These are phyloP conservation scores for Celastrina argiolus DNA, from an alignment of 2,888 invertebrate genomes.

Conservation along the genomic window DNA sequence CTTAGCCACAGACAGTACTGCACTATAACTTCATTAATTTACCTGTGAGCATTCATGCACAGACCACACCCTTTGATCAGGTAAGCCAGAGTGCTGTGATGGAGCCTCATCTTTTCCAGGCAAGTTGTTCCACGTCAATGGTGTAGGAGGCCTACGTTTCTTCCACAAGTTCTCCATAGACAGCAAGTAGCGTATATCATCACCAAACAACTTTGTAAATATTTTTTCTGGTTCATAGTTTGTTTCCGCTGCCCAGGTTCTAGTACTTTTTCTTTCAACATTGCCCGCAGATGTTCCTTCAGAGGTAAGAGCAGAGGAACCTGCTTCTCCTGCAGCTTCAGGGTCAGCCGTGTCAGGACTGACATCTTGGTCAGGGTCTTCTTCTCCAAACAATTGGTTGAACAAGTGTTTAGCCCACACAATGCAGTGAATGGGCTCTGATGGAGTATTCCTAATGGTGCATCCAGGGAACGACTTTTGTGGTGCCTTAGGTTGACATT, in stretches of 20 bases:
- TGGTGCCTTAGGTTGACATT: conserved; percentile 93
- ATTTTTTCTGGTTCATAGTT: conserved; percentile 90
- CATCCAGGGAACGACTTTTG: conserved; percentile 98
- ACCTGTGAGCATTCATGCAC: conserved; percentile 83
- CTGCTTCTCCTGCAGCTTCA: conserved; percentile 87
- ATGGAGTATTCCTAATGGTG: conserved; percentile 99
- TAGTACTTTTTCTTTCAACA: conserved; percentile 83
- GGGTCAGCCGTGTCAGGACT: conserved; percentile 98
- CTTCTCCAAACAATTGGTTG: conserved; percentile 98
- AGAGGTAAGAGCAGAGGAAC: conserved; percentile 73
- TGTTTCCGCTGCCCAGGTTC: conserved; percentile 91
- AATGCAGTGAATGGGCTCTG: conserved; percentile 99
- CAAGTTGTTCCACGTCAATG: conserved; percentile 84
- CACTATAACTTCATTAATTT: neutral
- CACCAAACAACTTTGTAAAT: conserved; percentile 94
- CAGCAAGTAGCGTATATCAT: conserved; percentile 95
- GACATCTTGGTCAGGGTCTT: conserved; percentile 96
- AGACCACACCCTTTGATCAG: conserved; percentile 89
- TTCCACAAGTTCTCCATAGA: conserved; percentile 98
- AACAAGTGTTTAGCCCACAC: conserved; percentile 99
- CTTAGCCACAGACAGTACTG: too few species aligned
- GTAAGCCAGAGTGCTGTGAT: conserved; percentile 70
- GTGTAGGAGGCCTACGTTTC: conserved; percentile 89
- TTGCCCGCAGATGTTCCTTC: conserved; percentile 72
- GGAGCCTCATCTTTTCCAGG: conserved; percentile 74